Evolutionary conservation across 2,113 vertebrate genomes (phyloP), one percentile per base, ranked within the genome.

Genomic region (Tupaia chinensis): DNA sequence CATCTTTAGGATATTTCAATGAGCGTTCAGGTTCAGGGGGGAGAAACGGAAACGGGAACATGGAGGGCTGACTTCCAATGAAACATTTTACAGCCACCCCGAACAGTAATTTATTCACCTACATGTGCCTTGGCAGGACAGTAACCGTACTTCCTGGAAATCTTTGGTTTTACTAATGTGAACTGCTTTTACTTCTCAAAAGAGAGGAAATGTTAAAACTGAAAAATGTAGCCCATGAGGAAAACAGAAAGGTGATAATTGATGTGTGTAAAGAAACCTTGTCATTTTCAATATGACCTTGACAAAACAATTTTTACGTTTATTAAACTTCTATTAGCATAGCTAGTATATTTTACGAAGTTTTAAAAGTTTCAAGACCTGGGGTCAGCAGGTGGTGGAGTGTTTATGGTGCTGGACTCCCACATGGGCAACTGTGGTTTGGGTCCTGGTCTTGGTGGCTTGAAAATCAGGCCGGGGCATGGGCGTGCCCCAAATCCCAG

Each of bases 1-100:
- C 53, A 25, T 69, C 93, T 92, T 93, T 76, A 96, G 89, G 60
- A 8, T 20, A 72, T 96, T 96, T 76, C 68, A 92, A 29, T 89
- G 80, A 83, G 13, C 69, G 94, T 94, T 92, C 85, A 91, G 78
- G 93, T 65, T 95, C 29, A 14, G 13, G 84, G 25, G 8, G 3
- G 0, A 54, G 20, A 34, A 90, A 65, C 63, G 63, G 25, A 87
- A 89, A 32, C 54, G 34, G 4, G 78, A 86, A 56, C 34, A 12
- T 0, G 14, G 76, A 58, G 56, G 69, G 12, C 87, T 70, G 81
- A 58, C 74, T 76, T 89, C 74, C 89, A 79, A 27, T 54, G 19
- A 93, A 81, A 83, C 63, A 13, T 22, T 66, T 81, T 53, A 29
- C 19, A 93, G 63, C 23, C 14, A 34, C 79, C 27, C n/a, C 17